Base-by-base conservation (phyloP, 2,888 invertebrate genomes). In the Caenorhabditis angaria region DNA sequence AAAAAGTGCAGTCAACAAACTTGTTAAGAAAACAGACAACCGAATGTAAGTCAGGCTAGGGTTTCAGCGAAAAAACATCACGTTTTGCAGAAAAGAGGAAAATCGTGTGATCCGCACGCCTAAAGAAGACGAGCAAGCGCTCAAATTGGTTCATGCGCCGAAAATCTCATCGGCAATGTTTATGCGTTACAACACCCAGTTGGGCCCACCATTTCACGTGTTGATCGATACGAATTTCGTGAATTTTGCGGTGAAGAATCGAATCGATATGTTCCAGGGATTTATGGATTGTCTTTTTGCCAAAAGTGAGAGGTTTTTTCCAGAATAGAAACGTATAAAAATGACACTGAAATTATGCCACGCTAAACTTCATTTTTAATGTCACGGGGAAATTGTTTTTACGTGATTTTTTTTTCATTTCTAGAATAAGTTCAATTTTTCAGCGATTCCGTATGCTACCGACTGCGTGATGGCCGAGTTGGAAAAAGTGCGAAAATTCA, bases 221-320 rank as follows among this genome's bases (percentile, higher is more conserved):
- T 90, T 99, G 20, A 88, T 97, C 4, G 99, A 99, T 88, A 99
- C 99, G 1, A 99, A 99, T 90, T 99, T 99, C 87, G 92, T 99
- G 10, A 99, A 99, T 88, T 97, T 99, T 87, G 94, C 97, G 6
- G 95, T 99, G 50, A 95, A 96, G 89, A 95, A 95, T 88, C 97
- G 97, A 90, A 90, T 99, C 77, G 99, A 99, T 87, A 93, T 99
- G 48, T 92, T 96, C 64, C 93, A 95, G 86, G 94, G 93, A 78
- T 95, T 99, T 94, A 97, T 97, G 97, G 96, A 99, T 86, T 99
- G 97, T 88, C 90, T 99, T 6, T 97, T 96, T 89, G 99, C 97
- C 0, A 99, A 99, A 90, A 91, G 92, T 91, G 87, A 88, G 89
- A 85, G 63, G n/a, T n/a, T 8, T 53, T 18, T 18, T n/a, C 8